Conservation (phyloP, 2,113 vertebrate genomes). For the Protobothrops mucrosquamatus region DNA sequence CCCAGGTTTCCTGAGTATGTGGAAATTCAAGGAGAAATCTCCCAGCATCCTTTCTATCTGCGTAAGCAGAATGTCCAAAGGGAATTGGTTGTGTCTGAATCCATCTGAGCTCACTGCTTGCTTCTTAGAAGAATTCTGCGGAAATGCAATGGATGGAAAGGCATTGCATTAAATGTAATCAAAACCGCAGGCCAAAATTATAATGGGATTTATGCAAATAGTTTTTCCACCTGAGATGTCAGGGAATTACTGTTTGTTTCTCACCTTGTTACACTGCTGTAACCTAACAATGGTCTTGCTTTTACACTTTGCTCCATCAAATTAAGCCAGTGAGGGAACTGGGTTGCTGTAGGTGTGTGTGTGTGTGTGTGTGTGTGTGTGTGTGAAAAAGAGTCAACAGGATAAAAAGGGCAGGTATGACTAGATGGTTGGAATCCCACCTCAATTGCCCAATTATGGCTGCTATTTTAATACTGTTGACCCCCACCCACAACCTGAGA, state of each 20-base stretch:
- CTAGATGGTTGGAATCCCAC: not conserved
- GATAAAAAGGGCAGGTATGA: not conserved
- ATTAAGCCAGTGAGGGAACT: conserved; percentile 10
- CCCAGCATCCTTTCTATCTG: not conserved
- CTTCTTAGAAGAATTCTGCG: conserved; percentile 15
- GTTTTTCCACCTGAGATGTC: conserved; percentile 33
- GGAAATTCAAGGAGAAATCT: not conserved
- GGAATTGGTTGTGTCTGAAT: conserved; percentile 16
- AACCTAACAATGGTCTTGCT: not conserved
- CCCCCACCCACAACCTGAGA: not conserved
- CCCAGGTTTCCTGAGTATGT: not conserved
- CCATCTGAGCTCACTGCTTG: conserved; percentile 19
- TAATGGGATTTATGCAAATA: conserved; percentile 56
- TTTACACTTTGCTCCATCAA: conserved; percentile 23
- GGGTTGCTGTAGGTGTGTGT: not conserved
- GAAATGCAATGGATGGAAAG: conserved; percentile 39
- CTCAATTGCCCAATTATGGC: not conserved
- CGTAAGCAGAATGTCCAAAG: not conserved
- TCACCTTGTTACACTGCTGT: not conserved
- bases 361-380: no score
- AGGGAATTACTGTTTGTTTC: conserved; percentile 25
- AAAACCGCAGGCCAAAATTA: conserved; percentile 24
- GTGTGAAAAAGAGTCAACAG: not conserved
- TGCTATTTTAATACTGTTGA: not conserved
- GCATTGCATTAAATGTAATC: conserved; percentile 42